Evolutionary conservation across 2,113 vertebrate species (phyloP).

Genomic region (Hypanus sabinus): DNA sequence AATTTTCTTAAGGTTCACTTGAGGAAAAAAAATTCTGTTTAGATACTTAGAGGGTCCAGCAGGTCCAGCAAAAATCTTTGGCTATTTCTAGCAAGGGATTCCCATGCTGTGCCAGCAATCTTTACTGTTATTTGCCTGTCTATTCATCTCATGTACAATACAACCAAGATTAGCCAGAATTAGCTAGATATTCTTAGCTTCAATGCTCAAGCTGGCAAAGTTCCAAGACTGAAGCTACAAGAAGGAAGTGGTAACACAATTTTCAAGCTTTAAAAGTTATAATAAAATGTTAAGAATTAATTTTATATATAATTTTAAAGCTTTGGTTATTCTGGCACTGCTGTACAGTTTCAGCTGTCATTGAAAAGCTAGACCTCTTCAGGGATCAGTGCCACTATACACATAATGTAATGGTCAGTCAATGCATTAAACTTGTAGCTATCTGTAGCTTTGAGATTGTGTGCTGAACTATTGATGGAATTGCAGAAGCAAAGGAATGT

Average conservation of each 20-base stretch:
- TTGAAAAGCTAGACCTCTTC: not conserved
- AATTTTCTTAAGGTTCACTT: not conserved
- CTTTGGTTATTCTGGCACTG: not conserved
- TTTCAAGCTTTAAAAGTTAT: not conserved
- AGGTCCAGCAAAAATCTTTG: not conserved
- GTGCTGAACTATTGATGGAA: not conserved
- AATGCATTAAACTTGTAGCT: not conserved
- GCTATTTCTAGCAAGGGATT: not conserved
- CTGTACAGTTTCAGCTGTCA: not conserved
- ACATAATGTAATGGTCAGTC: not conserved
- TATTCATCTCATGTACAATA: not conserved
- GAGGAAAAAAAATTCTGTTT: not conserved
- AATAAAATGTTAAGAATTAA: too few relatives aligned
- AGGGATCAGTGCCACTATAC: not conserved
- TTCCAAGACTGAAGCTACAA: not conserved
- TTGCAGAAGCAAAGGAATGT: not conserved
- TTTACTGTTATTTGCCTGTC: not conserved
- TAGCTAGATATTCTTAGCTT: not conserved
- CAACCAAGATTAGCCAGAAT: not conserved
- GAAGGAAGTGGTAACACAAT: not conserved
- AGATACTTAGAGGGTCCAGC: not conserved
- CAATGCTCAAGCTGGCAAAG: not conserved
- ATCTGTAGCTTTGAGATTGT: not conserved
- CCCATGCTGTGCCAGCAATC: not conserved
- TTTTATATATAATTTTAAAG: not conserved